A percentile compares a stretch with the other conserved stretches of the same genome.
These are phyloP conservation scores for Parochlus steinenii DNA, from an alignment of 2,888 invertebrate genomes.

Conservation along the genomic window DNA sequence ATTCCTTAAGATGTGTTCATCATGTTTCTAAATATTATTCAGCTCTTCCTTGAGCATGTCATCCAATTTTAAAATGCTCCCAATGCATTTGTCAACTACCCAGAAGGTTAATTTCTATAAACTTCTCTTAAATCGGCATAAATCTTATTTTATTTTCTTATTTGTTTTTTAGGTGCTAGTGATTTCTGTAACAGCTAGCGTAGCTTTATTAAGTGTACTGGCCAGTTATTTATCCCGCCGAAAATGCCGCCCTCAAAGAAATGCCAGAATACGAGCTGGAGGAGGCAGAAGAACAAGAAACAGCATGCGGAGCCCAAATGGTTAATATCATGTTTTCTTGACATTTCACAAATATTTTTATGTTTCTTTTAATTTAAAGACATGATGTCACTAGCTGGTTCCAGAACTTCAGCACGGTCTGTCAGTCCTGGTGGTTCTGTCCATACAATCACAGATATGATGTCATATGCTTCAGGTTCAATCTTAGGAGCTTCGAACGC, in stretches of 20 bases:
- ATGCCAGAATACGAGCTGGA: conserved; percentile 34
- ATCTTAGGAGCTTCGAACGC: conserved; percentile 31
- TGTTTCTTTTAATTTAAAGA: conserved; percentile 22
- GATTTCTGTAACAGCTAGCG: conserved; percentile 39
- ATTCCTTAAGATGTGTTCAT: no score
- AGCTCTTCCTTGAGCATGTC: no score
- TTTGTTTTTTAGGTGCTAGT: conserved; percentile 28
- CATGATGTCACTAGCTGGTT: conserved; percentile 46
- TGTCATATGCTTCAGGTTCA: conserved; percentile 52
- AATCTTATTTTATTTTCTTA: no score
- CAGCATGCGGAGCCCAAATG: conserved; percentile 52
- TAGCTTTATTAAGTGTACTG: conserved; percentile 64
- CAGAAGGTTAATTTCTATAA: no score
- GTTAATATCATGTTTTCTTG: conserved; percentile 25
- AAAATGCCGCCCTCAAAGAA: conserved; percentile 42
- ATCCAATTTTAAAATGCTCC: no score
- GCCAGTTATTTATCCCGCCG: conserved; percentile 63
- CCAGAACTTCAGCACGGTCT: conserved; percentile 41
- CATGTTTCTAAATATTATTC: no score
- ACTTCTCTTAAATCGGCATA: no score
- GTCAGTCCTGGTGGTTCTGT: conserved; percentile 42
- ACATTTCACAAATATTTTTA: conserved; percentile 1
- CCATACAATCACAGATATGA: conserved; percentile 43
- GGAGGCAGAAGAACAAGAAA: conserved; percentile 36
- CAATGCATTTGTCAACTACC: no score